Evolutionary conservation across 2,888 invertebrate genomes (phyloP), one percentile per base, ranked within the genome.

Genomic region (Coelinius sp.): DNA sequence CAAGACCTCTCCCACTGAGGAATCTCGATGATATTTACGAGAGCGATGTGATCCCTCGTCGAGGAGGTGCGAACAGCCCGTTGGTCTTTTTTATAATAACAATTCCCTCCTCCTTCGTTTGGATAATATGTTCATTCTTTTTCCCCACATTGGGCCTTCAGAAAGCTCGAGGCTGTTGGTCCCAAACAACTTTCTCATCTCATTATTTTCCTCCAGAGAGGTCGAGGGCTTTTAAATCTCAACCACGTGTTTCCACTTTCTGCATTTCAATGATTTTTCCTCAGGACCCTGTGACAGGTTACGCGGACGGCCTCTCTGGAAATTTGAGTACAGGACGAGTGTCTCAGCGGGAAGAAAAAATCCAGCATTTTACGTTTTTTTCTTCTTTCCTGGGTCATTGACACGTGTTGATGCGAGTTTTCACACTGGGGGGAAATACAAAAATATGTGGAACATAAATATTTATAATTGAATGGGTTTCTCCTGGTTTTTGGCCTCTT

Each of bases 21-120:
- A 27, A 59, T 38, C 44, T 20, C 17, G 12, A 17, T 14, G 14
- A 10, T 53, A 53, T 53, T 59, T 59, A 59, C 31, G 31, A 59
- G n/a, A 59, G 35, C 31, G 53, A n/a, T 53, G 25, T 53, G 25
- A 25, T 53, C 25, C 22, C 38, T 31, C 77, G 74, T 63, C 75
- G 75, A 78, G 80, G 80, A 78, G 81, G 81, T 81, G 79, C 73
- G 53, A 77, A 73, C 81, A 63, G 72, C 75, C 80, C 81, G 81
- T 81, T 81, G 81, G 81, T 81, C 80, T 44, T 52, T 59, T 44
- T 49, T 14, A 35, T 64, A 35, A 20, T 62, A 31, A 7, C 38
- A 24, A 25, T 27, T 27, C 38, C 35, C 14, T 63, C n/a, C 24
- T 14, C 44, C 12, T 2, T 49, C 31, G 63, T 27, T 63, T 35